Base-by-base conservation (phyloP, 2,888 invertebrate species). In the Neocrepidodera transversa region DNA sequence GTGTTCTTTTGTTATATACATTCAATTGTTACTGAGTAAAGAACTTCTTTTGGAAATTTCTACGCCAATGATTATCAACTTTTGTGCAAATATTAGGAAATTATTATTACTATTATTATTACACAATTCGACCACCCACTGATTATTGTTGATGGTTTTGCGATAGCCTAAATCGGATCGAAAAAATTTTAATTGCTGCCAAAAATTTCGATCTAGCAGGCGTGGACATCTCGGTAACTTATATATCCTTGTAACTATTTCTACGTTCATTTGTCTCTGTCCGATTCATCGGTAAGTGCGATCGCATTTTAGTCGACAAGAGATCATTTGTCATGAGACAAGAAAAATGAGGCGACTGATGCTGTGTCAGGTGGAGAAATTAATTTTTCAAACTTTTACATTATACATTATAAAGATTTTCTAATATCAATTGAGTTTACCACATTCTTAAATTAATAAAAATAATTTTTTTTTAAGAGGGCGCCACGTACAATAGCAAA, bases 181-280 rank as follows among this genome's bases (percentile, higher is more conserved):
- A 45, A 45, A 26, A 17, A 45, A 45, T 45, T 45, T 45, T 45
- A 45, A 45, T 45, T 45, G 45, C 45, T 11, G 45, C 45, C 26
- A 26, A 45, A 45, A 43, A 26, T 20, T 45, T 23, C 26, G 26
- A 45, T 45, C 45, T 45, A 45, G 26, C 16, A 8, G 4, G 16
- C 20, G 13, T n/a, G n/a, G 6, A 17, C 11, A 17, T n/a, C 7
- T 17, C 2, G 10, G 26, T 13, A 13, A 20, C 7, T 16, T 23
- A 43, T 1, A 18, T 26, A 43, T 45, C 45, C 45, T 45, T 45
- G 45, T 45, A 45, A 45, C 45, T 45, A 45, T 45, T 45, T 45
- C 14, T 10, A 45, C 45, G 28, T 13, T 28, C 45, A 45, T 45
- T 45, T 45, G 28, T 45, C 45, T 45, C 28, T 45, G 45, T 45